Conservation (phyloP, 1,140 invertebrate genomes). For the Trichomalopsis sarcophagae region DNA sequence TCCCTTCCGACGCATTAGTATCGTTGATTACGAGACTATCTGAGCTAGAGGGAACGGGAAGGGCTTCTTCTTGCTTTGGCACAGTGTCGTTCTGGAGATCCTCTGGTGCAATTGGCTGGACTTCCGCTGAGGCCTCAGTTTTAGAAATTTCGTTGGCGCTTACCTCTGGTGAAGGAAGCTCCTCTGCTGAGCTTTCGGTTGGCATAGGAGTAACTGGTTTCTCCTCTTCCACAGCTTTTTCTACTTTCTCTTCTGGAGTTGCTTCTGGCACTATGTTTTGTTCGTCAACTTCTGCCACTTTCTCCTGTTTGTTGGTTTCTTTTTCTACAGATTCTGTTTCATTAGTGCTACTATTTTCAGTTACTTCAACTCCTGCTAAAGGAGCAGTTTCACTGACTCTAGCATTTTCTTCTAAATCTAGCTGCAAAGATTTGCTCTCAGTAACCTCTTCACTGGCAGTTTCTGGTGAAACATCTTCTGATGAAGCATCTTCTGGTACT, state of each 20-base stretch:
- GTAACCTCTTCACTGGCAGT: not conserved
- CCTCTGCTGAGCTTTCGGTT: not conserved
- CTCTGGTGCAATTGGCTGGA: not conserved
- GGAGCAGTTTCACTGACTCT: not conserved
- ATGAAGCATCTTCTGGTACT: not conserved
- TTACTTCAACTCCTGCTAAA: not conserved
- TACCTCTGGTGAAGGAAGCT: not conserved
- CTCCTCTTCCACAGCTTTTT: not conserved
- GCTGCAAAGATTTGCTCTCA: not conserved
- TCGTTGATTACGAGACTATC: not conserved
- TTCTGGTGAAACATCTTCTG: not conserved
- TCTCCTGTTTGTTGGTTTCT: not conserved
- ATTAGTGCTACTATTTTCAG: not conserved
- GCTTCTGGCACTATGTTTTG: not conserved
- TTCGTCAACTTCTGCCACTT: not conserved
- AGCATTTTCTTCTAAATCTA: constrained; percentile 23
- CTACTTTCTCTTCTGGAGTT: not conserved
- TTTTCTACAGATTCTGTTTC: not conserved
- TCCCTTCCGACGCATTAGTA: not conserved
- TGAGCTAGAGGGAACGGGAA: not conserved
- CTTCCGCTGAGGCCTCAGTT: not conserved
- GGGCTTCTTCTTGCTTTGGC: constrained; percentile 41
- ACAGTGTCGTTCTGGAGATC: constrained; percentile 29
- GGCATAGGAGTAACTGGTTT: not conserved
- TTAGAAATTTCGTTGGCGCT: not conserved